phyloP scores from a whole-genome alignment of 2,888 invertebrate species.

The Torymus auratus region DNA sequence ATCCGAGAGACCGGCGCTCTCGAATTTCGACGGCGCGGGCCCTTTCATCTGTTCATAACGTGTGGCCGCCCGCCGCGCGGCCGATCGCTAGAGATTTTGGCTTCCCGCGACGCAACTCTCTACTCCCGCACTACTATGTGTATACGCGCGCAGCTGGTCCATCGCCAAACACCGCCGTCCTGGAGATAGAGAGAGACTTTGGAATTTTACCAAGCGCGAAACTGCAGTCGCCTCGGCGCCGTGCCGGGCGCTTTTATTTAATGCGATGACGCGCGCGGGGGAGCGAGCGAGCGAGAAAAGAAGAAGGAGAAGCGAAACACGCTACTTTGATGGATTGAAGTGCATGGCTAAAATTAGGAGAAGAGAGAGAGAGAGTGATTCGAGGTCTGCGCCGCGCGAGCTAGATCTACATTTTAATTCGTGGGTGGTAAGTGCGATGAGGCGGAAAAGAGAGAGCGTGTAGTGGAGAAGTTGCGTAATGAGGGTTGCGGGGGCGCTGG shows the following conservation, averaged over 20 bases:
- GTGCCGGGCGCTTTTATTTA: conserved; percentile 39
- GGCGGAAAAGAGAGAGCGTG: no score
- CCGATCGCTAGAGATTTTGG: no score
- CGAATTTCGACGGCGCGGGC: no score
- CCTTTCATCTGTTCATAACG: no score
- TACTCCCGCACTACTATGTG: no score
- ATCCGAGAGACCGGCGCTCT: no score
- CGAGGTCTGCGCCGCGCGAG: conserved; percentile 1
- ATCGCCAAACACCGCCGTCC: conserved; percentile 24
- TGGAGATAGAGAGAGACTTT: conserved; percentile 23
- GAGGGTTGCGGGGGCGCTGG: no score
- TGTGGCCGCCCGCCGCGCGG: no score
- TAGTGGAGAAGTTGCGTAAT: no score
- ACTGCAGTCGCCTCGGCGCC: conserved; percentile 28
- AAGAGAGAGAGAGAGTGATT: no score
- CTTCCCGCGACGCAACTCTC: no score
- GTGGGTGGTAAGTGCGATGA: no score
- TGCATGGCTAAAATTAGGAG: conserved; percentile 39
- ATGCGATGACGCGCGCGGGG: conserved; percentile 39
- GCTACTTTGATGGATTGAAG: conserved; percentile 46
- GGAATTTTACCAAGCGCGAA: conserved; percentile 49
- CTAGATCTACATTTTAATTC: conserved; percentile 26
- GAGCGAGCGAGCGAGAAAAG: not conserved
- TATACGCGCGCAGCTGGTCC: conserved; percentile 13
- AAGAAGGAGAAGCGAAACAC: not conserved